Base-by-base conservation (phyloP, 2,888 invertebrate species). In the Macroteleia sp. region DNA sequence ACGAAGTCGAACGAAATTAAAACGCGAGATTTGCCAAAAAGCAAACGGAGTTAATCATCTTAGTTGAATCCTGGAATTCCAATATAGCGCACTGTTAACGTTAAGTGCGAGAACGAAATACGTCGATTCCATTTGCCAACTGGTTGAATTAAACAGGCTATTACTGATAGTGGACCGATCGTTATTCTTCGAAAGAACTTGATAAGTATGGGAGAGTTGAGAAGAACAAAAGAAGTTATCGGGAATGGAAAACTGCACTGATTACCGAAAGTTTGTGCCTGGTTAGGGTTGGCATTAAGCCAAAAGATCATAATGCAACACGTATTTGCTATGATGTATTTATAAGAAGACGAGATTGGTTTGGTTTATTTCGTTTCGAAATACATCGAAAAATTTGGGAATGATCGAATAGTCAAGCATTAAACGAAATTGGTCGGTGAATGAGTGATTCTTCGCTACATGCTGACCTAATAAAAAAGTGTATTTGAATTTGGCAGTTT, bases 251-350 rank as follows among this genome's bases (percentile, higher is more conserved):
- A n/a, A n/a, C n/a, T n/a, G n/a, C n/a, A n/a, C n/a, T n/a, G n/a
- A n/a, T n/a, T n/a, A n/a, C n/a, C n/a, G n/a, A n/a, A n/a, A n/a
- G n/a, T n/a, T n/a, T n/a, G n/a, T n/a, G n/a, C n/a, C n/a, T n/a
- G n/a, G 50, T 57, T 77, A 64, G 30, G 54, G 54, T 74, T 80
- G 79, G 79, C 77, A n/a, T 10, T 2, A 3, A 9, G 79, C 79
- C 79, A 80, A 44, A 70, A 70, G 59, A 61, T 66, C 66, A 67
- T 66, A 70, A 74, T 70, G 79, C 77, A 80, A 80, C 77, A 80
- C 79, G 79, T 80, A 80, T 80, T 80, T 80, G 70, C 57, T 52
- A 42, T 73, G 50, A 74, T 61, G 74, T 36, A 70, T 57, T 66
- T 62, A 66, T 77, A 66, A 71, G 61, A 57, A 67, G 42, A 48